These are phyloP conservation scores for Apus apus DNA, from an alignment of 2,113 vertebrate species.

Conservation along the genomic window DNA sequence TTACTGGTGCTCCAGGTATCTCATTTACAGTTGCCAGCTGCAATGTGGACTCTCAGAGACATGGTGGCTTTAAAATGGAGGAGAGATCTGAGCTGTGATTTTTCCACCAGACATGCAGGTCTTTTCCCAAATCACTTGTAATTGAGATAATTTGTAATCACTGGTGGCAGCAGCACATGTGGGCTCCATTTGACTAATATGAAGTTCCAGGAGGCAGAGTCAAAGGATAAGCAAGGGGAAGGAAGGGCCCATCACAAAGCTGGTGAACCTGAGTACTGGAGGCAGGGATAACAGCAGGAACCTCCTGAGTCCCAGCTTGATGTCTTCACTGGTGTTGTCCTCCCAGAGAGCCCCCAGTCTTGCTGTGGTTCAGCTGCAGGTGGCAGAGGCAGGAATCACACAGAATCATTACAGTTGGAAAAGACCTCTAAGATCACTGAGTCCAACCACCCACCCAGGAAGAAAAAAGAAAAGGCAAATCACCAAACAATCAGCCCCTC, in stretches of 20 bases:
- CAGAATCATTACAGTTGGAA: no score
- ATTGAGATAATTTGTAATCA: background rate
- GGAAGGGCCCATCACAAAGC: background rate
- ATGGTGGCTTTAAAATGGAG: background rate
- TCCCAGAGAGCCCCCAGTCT: rapidly evolving
- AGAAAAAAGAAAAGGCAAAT: no score
- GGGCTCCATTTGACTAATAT: background rate
- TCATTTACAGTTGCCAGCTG: background rate
- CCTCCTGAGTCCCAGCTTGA: background rate
- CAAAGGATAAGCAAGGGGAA: background rate
- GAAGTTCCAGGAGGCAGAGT: no score
- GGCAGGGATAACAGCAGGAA: background rate
- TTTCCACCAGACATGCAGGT: background rate
- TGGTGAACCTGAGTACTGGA: background rate
- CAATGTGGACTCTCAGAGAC: background rate
- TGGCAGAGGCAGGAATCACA: background rate
- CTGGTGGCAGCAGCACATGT: background rate
- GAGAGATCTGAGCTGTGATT: background rate
- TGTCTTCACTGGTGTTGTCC: background rate
- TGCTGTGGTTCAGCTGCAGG: rapidly evolving
- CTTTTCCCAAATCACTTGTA: background rate
- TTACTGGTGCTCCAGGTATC: background rate
- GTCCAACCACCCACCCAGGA: no score
- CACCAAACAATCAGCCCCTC: background rate
- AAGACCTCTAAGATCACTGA: no score